Evolutionary conservation across 2,888 invertebrate species (phyloP), one percentile per base, ranked within the genome.

Genomic region (Neria commutata): DNA sequence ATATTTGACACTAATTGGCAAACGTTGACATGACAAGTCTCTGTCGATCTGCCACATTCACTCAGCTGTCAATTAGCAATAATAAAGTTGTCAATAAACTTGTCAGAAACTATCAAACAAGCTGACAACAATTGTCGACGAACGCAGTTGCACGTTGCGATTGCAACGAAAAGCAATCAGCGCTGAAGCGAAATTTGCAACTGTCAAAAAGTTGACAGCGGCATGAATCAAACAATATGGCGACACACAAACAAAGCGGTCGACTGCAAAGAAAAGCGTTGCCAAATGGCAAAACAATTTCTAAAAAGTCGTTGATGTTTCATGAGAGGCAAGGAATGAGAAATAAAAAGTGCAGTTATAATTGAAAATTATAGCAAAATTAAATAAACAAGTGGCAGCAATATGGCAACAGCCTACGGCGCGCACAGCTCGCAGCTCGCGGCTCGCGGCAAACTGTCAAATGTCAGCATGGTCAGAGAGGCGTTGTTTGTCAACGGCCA

Each of bases 151-250:
- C 37, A 37, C 11, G 29, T 8, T 11, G 29, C 5, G 29, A 29
- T 8, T 11, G 29, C 29, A 5, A 11, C 29, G 11, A 29, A 29
- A 29, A 29, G 29, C 29, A n/a, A n/a, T n/a, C n/a, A n/a, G n/a
- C n/a, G n/a, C n/a, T n/a, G n/a, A n/a, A n/a, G n/a, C n/a, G n/a
- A n/a, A n/a, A n/a, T n/a, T n/a, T 29, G 37, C 37, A 37, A 37
- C 37, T 37, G 37, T 37, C 37, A 37, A 29, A 11, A 29, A 29
- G 26, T 63, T 66, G 70, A 70, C 70, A 66, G 68, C 63, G 67
- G 60, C 62, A 65, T 47, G 57, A 57, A 45, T 47, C 33, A 52
- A 57, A 57, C 57, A 57, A 57, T 46, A 57, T 57, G 57, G 57
- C 51, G 46, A 21, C 26, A 16, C 10, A n/a, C n/a, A 45, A 52